These are phyloP conservation scores for Acanthochromis polyacanthus DNA, from an alignment of 2,113 vertebrate species.

Conservation along the genomic window DNA sequence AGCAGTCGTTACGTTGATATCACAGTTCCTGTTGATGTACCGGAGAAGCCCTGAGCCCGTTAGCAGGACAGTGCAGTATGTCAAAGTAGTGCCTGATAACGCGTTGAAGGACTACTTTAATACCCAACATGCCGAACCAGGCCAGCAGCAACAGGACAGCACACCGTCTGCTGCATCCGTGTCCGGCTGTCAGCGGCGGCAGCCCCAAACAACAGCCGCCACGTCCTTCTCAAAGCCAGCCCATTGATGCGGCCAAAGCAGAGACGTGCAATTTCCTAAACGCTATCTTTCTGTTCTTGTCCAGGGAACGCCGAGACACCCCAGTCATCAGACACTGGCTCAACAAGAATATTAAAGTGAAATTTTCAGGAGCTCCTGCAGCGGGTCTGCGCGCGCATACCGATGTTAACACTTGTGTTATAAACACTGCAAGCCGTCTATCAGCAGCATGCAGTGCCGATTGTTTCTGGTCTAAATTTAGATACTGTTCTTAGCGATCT, in stretches of 20 bases:
- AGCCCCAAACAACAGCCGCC: constrained; percentile 74
- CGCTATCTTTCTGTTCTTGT: constrained; percentile 94
- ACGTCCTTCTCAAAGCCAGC: constrained; percentile 60
- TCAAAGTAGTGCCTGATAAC: no score
- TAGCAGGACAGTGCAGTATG: no score
- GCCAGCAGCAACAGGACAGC: constrained; percentile 73
- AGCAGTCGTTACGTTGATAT: constrained; percentile 87
- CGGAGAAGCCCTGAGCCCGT: constrained; percentile 85
- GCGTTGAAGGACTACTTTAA: no score
- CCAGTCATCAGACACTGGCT: constrained; percentile 93
- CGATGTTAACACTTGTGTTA: no score
- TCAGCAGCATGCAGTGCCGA: no score
- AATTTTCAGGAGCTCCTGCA: constrained; percentile 98
- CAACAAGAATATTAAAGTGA: constrained; percentile 98
- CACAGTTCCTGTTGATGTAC: constrained; percentile 90
- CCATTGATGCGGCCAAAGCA: constrained; percentile 74
- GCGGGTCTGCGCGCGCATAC: no score
- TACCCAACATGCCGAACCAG: no score
- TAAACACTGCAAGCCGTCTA: no score
- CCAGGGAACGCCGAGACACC: constrained; percentile 96
- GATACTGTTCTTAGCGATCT: no score
- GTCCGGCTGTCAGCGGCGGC: constrained; percentile 65
- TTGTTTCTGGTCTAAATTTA: no score
- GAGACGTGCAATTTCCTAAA: constrained; percentile 98
- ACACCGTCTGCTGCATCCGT: constrained; percentile 47